Evolutionary conservation across 2,888 invertebrate species (phyloP), one percentile per base, ranked within the genome.

Genomic region (Agrotis clavis): DNA sequence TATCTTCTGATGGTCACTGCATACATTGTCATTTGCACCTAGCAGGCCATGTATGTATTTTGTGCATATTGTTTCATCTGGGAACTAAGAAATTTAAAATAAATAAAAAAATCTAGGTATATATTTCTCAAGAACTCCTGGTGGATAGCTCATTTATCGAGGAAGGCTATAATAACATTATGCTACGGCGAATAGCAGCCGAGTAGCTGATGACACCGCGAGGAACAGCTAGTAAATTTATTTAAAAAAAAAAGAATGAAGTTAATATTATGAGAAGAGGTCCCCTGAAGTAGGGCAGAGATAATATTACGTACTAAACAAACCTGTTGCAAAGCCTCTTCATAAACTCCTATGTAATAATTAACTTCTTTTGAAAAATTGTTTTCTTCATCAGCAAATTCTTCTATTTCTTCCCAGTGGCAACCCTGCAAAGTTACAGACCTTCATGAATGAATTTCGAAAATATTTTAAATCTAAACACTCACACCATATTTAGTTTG

Each of bases 41-140:
- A 96, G 89, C 19, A 95, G 83, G 4, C 88, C 88, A 81, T 95
- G 94, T n/a, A 96, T 94, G 82, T 92, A 96, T 83, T 92, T 93
- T 41, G 92, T 95, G 61, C 93, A 95, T 51, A 96, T 79, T 25
- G 89, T 90, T 79, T 92, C 90, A 87, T 95, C 95, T 90, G 93
- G 90, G 88, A 95, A 95, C 96, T 96, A 74, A 75, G 59, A 1
- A 54, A 47, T 11, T 6, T 21, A 13, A 67, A 18, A 4, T 67
- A 25, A 57, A 50, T 48, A 0, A 19, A 14, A n/a, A 11, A 7
- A 11, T 70, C 25, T 35, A 53, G n/a, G n/a, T n/a, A n/a, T n/a
- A n/a, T n/a, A n/a, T n/a, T 35, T 35, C 11, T 41, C 41, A 1
- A 11, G 11, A 41, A 9, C 41, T 41, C 9, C 41, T 41, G 41